Evolutionary conservation across 1,140 invertebrate species (phyloP).

Genomic region (Calycopis cecrops): DNA sequence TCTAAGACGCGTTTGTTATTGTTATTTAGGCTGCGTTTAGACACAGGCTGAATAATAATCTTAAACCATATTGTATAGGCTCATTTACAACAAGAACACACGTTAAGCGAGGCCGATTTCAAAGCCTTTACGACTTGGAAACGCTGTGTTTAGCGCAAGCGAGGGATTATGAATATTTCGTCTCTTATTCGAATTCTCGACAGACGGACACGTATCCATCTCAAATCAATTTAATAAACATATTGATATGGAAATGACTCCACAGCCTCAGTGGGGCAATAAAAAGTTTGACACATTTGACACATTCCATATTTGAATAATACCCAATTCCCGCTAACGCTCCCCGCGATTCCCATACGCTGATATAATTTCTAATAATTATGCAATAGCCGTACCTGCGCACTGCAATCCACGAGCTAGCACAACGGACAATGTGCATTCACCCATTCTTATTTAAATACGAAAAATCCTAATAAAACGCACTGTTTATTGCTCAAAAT

Average conservation of each 20-base stretch:
- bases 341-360: conserved; percentile 44
- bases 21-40: conserved; percentile 26
- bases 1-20: conserved; percentile 49
- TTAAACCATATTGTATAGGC: conserved; percentile 13
- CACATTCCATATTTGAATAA: not conserved
- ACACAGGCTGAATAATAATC: conserved; percentile 22
- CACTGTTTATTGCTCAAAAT: conserved; percentile 73
- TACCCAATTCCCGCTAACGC: conserved; percentile 40
- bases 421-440: conserved; percentile 71
- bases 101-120: conserved; percentile 5
- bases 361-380: conserved; percentile 63
- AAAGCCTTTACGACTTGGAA: not conserved
- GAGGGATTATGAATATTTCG: conserved; percentile 18
- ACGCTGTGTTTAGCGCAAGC: conserved; percentile 1
- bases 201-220: conserved; percentile 46
- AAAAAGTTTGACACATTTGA: not conserved
- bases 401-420: conserved; percentile 63
- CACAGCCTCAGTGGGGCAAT: not conserved
- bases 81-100: conserved; percentile 1
- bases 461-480: conserved; percentile 64
- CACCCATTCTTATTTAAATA: conserved; percentile 66
- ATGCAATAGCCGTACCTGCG: conserved; percentile 64
- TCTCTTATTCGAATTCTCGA: conserved; percentile 52
- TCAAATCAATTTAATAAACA: conserved; percentile 13
- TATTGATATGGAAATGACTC: conserved; percentile 9